A percentile compares a stretch with the other conserved stretches of the same genome.
These are phyloP conservation scores for Drosophila parabipectinata DNA, from an alignment of 1,140 invertebrate genomes.

Conservation along the genomic window DNA sequence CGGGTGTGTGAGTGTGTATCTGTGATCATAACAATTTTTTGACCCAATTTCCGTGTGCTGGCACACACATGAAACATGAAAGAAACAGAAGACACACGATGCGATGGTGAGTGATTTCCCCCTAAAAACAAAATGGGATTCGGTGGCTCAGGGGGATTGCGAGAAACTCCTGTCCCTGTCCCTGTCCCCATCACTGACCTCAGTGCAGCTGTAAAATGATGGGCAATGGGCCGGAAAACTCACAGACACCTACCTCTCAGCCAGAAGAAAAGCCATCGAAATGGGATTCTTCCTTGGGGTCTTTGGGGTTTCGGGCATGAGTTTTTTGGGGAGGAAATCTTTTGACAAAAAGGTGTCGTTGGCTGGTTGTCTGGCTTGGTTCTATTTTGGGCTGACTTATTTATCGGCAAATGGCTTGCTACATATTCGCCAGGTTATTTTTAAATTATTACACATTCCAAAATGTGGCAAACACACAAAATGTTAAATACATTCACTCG, in stretches of 20 bases:
- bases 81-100: slow-evolving; percentile 46
- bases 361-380: slow-evolving; percentile 39
- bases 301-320: background rate
- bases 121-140: slow-evolving; percentile 11
- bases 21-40: slow-evolving; percentile 83
- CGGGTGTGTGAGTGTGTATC: slow-evolving; percentile 29
- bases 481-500: slow-evolving; percentile 69
- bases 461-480: slow-evolving; percentile 76
- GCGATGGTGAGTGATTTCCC: slow-evolving; percentile 54
- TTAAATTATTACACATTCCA: slow-evolving; percentile 80
- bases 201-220: slow-evolving; percentile 68
- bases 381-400: slow-evolving; percentile 69
- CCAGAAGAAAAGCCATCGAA: slow-evolving; percentile 1
- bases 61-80: slow-evolving; percentile 60
- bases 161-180: slow-evolving; percentile 14
- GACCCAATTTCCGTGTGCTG: slow-evolving; percentile 69
- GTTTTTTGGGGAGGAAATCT: slow-evolving; percentile 10
- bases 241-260: slow-evolving; percentile 22
- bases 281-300: background rate
- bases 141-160: background rate
- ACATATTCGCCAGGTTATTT: slow-evolving; percentile 78
- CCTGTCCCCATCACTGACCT: slow-evolving; percentile 69
- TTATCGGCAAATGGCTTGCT: slow-evolving; percentile 69
- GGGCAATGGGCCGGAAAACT: slow-evolving; percentile 55
- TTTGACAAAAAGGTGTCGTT: slow-evolving; percentile 53